Percentiles rank a stretch among this genome's conserved stretches.
These are phyloP conservation scores for Drosophila picticornis DNA, from an alignment of 2,888 invertebrate species.

Conservation along the genomic window DNA sequence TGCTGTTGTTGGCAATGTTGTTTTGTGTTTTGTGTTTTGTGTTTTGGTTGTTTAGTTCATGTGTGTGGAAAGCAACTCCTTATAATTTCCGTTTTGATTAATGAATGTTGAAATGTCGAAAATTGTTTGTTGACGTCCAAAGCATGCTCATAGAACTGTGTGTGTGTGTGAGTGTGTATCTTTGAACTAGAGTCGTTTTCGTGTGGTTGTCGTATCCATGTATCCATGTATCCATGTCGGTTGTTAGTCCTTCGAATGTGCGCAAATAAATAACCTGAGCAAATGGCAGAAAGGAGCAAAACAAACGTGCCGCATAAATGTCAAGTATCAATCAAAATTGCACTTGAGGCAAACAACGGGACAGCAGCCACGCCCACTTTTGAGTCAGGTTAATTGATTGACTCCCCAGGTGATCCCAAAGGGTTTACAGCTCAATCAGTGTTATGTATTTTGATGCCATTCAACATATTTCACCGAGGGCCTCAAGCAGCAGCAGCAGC, in stretches of 20 bases:
- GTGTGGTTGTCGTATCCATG: constrained; percentile 20
- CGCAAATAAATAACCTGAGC: constrained; percentile 55
- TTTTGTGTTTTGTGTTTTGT: constrained; percentile 41
- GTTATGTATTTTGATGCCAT: constrained; percentile 6
- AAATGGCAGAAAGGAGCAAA: constrained; percentile 40
- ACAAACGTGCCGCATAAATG: constrained; percentile 68
- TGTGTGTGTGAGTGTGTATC: constrained; percentile 17
- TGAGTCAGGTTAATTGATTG: constrained; percentile 68
- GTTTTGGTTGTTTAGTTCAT: constrained; percentile 36
- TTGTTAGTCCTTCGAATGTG: constrained; percentile 60
- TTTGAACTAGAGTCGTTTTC: not conserved
- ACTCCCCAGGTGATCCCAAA: constrained; percentile 26
- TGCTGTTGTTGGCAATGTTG: constrained; percentile 24
- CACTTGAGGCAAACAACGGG: constrained; percentile 62
- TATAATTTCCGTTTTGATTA: constrained; percentile 81
- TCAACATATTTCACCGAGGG: not conserved
- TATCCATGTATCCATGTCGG: constrained; percentile 32
- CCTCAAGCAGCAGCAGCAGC: not conserved
- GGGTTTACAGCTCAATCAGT: constrained; percentile 33
- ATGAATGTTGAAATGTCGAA: constrained; percentile 81
- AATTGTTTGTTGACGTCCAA: constrained; percentile 71
- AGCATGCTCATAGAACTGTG: constrained; percentile 43
- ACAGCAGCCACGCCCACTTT: constrained; percentile 46
- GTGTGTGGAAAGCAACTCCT: constrained; percentile 48
- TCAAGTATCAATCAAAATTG: constrained; percentile 81